These are phyloP conservation scores for Abscondita cerata DNA, from an alignment of 2,888 invertebrate species.

Conservation along the genomic window DNA sequence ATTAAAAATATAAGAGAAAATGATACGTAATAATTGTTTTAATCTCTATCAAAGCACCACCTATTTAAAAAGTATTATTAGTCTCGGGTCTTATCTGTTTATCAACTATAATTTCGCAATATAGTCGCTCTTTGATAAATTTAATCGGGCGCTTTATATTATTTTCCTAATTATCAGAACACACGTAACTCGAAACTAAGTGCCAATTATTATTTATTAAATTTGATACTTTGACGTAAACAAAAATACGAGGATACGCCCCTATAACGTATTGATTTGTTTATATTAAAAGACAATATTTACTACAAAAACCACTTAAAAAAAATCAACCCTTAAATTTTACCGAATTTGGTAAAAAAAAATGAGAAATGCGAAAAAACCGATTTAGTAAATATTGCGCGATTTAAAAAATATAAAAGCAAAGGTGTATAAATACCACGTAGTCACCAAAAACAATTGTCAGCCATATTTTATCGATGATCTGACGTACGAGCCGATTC, in stretches of 20 bases:
- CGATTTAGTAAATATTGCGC: neutral
- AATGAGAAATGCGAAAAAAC: no score
- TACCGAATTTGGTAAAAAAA: neutral
- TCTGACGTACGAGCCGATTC: constrained; percentile 3
- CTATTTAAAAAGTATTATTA: no score
- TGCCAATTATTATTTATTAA: no score
- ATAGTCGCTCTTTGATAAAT: no score
- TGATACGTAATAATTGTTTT: no score
- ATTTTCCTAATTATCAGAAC: no score
- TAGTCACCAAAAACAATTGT: constrained; percentile 12
- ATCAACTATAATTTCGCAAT: no score
- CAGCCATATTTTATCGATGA: constrained; percentile 27
- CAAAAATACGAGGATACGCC: constrained; percentile 9
- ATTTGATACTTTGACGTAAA: constrained; percentile 1
- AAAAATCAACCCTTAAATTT: neutral
- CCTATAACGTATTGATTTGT: constrained; percentile 5
- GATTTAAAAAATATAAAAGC: neutral
- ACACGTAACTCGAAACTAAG: no score
- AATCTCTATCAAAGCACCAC: no score
- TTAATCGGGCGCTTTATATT: no score
- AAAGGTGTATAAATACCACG: constrained; percentile 20
- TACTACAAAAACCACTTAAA: neutral
- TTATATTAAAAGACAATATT: neutral
- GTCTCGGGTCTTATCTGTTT: no score
- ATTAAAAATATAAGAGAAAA: no score